Conservation (phyloP, 2,888 invertebrate species). For the Agonopterix subpropinquella region DNA sequence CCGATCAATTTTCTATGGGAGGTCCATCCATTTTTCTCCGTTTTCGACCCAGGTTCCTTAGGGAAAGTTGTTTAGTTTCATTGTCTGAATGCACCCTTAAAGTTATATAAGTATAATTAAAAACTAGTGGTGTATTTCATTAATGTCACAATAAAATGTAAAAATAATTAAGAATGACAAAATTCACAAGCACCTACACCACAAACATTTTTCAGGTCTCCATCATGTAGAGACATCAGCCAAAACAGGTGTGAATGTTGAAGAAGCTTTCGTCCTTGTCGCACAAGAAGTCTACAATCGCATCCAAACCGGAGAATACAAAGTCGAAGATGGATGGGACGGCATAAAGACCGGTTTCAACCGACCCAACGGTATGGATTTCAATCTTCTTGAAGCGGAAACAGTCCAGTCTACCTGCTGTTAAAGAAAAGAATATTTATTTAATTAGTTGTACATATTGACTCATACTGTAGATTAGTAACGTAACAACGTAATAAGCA, state of each 20-base stretch:
- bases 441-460: slow-evolving; percentile 27
- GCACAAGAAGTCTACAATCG: slow-evolving; percentile 94
- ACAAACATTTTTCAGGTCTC: slow-evolving; percentile 58
- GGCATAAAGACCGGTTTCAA: slow-evolving; percentile 96
- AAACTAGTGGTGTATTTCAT: too few relatives aligned
- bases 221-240: slow-evolving; percentile 98
- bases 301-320: slow-evolving; percentile 94
- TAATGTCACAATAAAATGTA: background rate
- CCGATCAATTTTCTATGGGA: too few relatives aligned
- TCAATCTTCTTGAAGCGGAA: slow-evolving; percentile 91
- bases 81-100: too few relatives aligned
- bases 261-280: slow-evolving; percentile 92
- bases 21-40: too few relatives aligned
- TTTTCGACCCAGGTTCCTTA: too few relatives aligned
- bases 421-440: slow-evolving; percentile 40
- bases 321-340: slow-evolving; percentile 97
- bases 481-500: slow-evolving; percentile 31
- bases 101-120: too few relatives aligned
- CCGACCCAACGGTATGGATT: slow-evolving; percentile 87
- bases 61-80: too few relatives aligned
- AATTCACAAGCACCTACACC: too few relatives aligned
- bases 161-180: background rate
- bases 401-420: slow-evolving; percentile 93
- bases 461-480: slow-evolving; percentile 15
- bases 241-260: slow-evolving; percentile 92